phyloP scores from a whole-genome alignment of 2,888 invertebrate genomes.

The Seira musarum region DNA sequence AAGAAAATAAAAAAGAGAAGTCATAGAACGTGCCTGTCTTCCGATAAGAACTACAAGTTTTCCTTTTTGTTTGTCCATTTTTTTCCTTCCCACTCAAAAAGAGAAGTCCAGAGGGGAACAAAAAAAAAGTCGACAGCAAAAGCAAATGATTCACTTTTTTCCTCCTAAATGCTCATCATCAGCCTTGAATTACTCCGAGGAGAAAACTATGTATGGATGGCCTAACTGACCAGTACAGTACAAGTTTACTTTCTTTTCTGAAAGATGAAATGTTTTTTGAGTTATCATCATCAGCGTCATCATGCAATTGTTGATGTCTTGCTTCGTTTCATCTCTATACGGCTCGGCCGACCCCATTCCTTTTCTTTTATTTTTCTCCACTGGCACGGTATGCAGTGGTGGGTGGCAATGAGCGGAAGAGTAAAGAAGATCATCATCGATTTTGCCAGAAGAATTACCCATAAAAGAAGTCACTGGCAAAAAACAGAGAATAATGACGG shows the following conservation, averaged over 20 bases:
- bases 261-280: too few relatives aligned
- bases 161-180: conserved; percentile 42
- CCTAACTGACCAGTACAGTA: too few relatives aligned
- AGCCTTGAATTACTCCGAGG: conserved; percentile 30
- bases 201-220: not conserved
- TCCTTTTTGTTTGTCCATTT: conserved; percentile 32
- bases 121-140: not conserved
- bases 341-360: conserved; percentile 24
- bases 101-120: not conserved
- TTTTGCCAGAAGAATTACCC: too few relatives aligned
- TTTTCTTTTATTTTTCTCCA: too few relatives aligned
- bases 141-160: conserved; percentile 34
- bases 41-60: conserved; percentile 32
- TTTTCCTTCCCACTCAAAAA: conserved; percentile 12
- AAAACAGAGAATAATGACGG: conserved; percentile 39
- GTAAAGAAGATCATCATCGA: conserved; percentile 3
- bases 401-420: conserved; percentile 15
- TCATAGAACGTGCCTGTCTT: conserved; percentile 38
- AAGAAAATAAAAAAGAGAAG: conserved; percentile 31
- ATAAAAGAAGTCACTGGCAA: too few relatives aligned
- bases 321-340: not conserved
- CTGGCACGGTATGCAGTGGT: too few relatives aligned
- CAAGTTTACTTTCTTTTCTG: too few relatives aligned
- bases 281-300: too few relatives aligned
- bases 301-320: conserved; percentile 41